phyloP scores from a whole-genome alignment of 2,113 vertebrate genomes.

The Eonycteris spelaea region DNA sequence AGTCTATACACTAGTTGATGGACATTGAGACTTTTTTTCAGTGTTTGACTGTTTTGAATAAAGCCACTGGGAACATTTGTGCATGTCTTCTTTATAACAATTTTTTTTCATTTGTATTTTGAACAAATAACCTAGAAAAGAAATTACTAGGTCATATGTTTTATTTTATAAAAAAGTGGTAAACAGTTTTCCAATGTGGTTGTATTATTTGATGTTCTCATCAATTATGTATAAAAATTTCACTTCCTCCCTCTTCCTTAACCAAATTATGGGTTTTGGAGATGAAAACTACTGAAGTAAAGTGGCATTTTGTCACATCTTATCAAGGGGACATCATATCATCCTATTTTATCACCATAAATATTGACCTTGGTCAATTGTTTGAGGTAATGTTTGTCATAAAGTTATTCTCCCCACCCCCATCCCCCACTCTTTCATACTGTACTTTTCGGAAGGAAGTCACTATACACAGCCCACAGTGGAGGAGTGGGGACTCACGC shows the following conservation, averaged over 20 bases:
- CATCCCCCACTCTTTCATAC: rapidly evolving
- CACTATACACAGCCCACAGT: not conserved
- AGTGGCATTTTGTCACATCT: not conserved
- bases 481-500: not conserved
- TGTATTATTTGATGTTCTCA: not conserved
- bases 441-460: not conserved
- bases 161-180: not conserved
- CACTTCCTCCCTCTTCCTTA: not conserved
- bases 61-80: not conserved
- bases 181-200: not conserved
- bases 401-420: not conserved
- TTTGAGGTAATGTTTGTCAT: not conserved
- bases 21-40: not conserved
- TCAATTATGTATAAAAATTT: not conserved
- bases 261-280: not conserved
- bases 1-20: not conserved
- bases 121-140: not conserved
- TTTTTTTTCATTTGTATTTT: not conserved
- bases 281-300: not conserved
- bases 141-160: not conserved
- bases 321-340: not conserved
- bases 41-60: not conserved
- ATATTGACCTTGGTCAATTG: not conserved
- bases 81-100: not conserved
- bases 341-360: not conserved